Evolutionary conservation across 2,797 vertebrate genomes (phyloP).

Genomic region (Diceros bicornis): DNA sequence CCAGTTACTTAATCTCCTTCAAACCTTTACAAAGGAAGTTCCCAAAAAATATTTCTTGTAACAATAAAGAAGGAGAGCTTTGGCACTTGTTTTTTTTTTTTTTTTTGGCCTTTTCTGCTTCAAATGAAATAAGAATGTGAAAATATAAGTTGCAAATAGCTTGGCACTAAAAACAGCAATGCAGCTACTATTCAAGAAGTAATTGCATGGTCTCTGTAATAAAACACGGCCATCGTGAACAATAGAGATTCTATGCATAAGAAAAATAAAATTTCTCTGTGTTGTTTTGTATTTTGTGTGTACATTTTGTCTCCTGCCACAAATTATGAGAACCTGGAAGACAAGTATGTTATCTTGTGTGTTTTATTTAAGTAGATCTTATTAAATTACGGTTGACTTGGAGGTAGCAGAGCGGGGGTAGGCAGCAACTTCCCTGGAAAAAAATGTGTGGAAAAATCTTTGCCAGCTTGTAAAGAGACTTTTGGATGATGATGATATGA

Average conservation of each 20-base stretch:
- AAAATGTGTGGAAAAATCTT: not conserved
- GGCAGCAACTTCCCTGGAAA: not conserved
- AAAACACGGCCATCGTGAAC: not conserved
- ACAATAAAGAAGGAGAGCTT: not conserved
- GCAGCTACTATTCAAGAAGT: not conserved
- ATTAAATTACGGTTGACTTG: not conserved
- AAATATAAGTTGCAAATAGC: not conserved
- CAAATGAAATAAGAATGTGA: not conserved
- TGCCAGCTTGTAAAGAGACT: not conserved
- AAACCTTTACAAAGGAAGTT: not conserved
- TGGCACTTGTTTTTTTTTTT: not conserved
- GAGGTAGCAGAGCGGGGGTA: not conserved
- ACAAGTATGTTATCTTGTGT: not conserved
- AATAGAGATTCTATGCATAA: not conserved
- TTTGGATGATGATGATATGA: not conserved
- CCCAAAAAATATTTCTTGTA: not conserved
- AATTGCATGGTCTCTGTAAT: not conserved
- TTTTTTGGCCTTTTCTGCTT: not conserved
- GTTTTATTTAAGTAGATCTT: not conserved
- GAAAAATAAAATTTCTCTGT: not conserved
- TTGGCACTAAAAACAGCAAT: not conserved
- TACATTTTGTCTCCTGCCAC: not conserved
- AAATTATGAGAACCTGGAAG: not conserved
- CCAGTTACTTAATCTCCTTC: not conserved
- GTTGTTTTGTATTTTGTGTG: not conserved